phyloP scores from a whole-genome alignment of 2,888 invertebrate species.

The Polyommatus iphigenia region DNA sequence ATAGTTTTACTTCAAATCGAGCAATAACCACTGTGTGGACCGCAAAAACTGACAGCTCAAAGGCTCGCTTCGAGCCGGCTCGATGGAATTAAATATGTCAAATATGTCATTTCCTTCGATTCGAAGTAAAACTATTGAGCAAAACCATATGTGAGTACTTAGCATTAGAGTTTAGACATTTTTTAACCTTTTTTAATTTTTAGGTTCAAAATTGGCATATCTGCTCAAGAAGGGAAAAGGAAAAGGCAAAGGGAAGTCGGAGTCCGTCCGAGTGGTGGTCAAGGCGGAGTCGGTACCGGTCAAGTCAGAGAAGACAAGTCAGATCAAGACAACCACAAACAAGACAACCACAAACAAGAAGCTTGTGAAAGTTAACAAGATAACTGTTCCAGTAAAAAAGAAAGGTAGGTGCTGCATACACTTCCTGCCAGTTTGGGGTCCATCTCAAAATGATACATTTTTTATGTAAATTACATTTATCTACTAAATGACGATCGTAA shows the following conservation, averaged over 20 bases:
- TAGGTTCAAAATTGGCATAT: not conserved
- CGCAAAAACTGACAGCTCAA: too few species aligned
- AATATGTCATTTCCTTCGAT: too few species aligned
- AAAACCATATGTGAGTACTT: too few species aligned
- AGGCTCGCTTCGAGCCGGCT: too few species aligned
- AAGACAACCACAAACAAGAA: constrained; percentile 32
- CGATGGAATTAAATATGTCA: too few species aligned
- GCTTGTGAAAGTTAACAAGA: constrained; percentile 31
- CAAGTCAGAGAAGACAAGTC: constrained; percentile 4
- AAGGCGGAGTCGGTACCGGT: too few species aligned
- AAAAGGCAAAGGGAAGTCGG: not conserved
- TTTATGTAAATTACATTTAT: not conserved
- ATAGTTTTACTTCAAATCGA: too few species aligned
- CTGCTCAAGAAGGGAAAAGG: constrained; percentile 22
- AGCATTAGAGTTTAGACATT: too few species aligned
- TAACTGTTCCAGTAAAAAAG: constrained; percentile 31
- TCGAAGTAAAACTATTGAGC: too few species aligned
- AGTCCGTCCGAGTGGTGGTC: too few species aligned
- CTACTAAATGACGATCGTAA: not conserved
- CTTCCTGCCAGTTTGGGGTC: not conserved
- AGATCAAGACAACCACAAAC: constrained; percentile 20
- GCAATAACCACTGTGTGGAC: too few species aligned
- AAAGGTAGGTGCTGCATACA: constrained; percentile 39
- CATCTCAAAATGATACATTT: not conserved
- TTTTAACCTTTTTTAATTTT: not conserved